Evolutionary conservation across 2,797 vertebrate genomes (phyloP).

Genomic region (Myoxocephalus aenaeus): DNA sequence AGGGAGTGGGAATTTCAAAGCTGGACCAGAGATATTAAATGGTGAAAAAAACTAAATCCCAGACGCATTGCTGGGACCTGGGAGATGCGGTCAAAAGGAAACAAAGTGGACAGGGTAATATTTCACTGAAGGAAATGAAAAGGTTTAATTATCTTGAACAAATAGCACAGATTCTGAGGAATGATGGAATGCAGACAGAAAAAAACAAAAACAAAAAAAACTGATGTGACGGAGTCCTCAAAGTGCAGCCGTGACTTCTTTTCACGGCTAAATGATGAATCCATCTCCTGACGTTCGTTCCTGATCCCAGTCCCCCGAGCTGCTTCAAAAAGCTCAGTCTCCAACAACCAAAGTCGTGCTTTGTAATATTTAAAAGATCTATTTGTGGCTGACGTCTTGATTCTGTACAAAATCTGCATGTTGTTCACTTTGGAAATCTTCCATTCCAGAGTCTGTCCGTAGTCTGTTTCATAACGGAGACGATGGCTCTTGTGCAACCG

Average conservation of each 20-base stretch:
- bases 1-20: constrained; percentile 53
- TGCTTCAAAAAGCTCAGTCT: constrained; percentile 7
- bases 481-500: background rate
- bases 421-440: constrained; percentile 14
- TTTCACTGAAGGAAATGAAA: constrained; percentile 58
- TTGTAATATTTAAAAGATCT: constrained; percentile 13
- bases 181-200: background rate
- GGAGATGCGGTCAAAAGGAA: constrained; percentile 52
- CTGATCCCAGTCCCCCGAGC: background rate
- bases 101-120: constrained; percentile 39
- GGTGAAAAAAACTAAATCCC: constrained; percentile 34
- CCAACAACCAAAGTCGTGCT: background rate
- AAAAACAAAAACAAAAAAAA: background rate
- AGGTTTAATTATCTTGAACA: constrained; percentile 52
- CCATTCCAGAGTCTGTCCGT: background rate
- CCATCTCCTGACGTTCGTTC: constrained; percentile 13
- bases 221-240: constrained; percentile 17
- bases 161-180: constrained; percentile 28
- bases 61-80: constrained; percentile 46
- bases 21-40: constrained; percentile 54
- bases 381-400: constrained; percentile 11
- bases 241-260: constrained; percentile 16
- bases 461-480: background rate
- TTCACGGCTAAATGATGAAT: constrained; percentile 30
- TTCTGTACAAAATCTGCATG: constrained; percentile 9